Evolutionary conservation across 2,888 invertebrate genomes (phyloP).

Genomic region (Heliconius ethilla): DNA sequence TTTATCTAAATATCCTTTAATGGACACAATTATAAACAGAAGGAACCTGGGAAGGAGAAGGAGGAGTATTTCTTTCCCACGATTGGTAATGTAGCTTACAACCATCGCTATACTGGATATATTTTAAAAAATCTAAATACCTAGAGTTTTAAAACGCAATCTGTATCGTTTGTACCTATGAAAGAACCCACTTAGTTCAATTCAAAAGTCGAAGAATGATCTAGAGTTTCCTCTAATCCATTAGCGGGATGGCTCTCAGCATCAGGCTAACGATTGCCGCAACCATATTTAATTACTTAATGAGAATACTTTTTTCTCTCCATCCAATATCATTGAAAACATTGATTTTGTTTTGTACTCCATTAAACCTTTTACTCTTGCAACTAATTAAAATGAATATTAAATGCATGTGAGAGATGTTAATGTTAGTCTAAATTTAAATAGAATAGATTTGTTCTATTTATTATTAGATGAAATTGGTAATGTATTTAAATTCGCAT

Average conservation of each 20-base stretch:
- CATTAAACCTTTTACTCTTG: slow-evolving; percentile 20
- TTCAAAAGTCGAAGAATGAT: slow-evolving; percentile 37
- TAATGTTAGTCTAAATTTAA: no score
- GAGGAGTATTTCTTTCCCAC: no score
- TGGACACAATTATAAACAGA: no score
- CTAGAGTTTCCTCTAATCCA: slow-evolving; percentile 40
- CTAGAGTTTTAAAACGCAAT: not conserved
- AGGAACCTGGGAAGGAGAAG: no score
- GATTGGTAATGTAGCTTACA: no score
- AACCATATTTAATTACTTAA: slow-evolving; percentile 44
- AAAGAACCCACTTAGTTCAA: slow-evolving; percentile 30
- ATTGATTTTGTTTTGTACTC: slow-evolving; percentile 33
- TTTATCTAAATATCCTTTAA: no score
- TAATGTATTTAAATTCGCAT: no score
- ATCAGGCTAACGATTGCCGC: slow-evolving; percentile 42
- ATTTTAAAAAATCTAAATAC: no score
- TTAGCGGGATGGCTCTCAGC: slow-evolving; percentile 41
- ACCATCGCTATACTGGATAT: no score
- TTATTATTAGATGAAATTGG: no score
- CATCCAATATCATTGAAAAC: slow-evolving; percentile 30
- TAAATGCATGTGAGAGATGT: not conserved
- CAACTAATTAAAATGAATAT: slow-evolving; percentile 15
- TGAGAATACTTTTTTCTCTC: slow-evolving; percentile 40
- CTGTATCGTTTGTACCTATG: not conserved
- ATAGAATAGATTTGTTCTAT: no score